Percentiles rank a stretch among this genome's conserved stretches.
phyloP scores from a whole-genome alignment of 2,797 vertebrate genomes.

The Melopsittacus undulatus region DNA sequence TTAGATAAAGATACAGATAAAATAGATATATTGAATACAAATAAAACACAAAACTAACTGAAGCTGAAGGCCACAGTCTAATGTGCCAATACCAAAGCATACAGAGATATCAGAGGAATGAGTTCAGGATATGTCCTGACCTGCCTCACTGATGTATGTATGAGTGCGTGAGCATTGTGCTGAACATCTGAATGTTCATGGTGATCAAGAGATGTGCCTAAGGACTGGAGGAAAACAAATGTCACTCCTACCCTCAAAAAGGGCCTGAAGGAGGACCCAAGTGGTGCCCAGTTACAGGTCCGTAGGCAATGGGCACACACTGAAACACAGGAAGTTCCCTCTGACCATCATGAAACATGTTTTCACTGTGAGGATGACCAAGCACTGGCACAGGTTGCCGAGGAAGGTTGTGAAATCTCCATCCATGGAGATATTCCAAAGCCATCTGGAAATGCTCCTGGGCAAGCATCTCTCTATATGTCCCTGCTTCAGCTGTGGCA shows the following conservation, averaged over 20 bases:
- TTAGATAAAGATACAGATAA: background rate
- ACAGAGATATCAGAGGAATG: background rate
- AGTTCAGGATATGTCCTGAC: accelerated
- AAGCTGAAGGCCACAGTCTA: background rate
- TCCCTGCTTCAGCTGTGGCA: background rate
- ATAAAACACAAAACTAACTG: background rate
- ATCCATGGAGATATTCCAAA: background rate
- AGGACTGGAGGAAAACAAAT: background rate
- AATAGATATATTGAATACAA: background rate
- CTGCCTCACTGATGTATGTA: background rate
- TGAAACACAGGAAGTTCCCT: background rate
- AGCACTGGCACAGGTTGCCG: background rate
- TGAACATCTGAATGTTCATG: background rate
- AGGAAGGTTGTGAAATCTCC: background rate
- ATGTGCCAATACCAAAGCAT: background rate
- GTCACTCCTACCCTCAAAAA: background rate
- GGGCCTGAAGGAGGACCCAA: background rate
- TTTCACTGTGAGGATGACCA: background rate
- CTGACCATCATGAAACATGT: background rate
- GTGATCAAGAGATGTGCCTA: background rate
- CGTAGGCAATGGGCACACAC: accelerated
- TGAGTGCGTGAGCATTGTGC: background rate
- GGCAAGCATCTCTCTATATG: background rate
- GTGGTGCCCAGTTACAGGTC: background rate
- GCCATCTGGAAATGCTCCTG: background rate